These are phyloP conservation scores for Latrodectus geometricus DNA, from an alignment of 1,140 invertebrate genomes.

Conservation along the genomic window DNA sequence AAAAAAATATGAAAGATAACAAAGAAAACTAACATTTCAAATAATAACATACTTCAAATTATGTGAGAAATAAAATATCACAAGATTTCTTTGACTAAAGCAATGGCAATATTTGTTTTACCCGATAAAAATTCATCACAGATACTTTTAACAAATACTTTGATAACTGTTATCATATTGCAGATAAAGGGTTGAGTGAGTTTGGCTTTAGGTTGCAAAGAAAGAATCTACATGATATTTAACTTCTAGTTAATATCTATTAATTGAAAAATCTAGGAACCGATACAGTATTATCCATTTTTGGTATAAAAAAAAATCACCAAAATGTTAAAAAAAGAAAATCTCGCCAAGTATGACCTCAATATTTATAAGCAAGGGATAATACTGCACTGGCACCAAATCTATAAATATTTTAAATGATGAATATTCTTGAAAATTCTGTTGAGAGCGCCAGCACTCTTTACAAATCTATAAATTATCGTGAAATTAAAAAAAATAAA, in stretches of 20 bases:
- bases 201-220: slow-evolving; percentile 28
- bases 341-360: too few species aligned
- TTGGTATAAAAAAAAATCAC: too few species aligned
- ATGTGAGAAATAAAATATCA: slow-evolving; percentile 51
- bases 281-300: too few species aligned
- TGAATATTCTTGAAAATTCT: too few species aligned
- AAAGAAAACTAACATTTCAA: slow-evolving; percentile 11
- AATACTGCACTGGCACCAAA: too few species aligned
- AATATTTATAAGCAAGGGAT: too few species aligned
- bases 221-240: slow-evolving; percentile 10
- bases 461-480: too few species aligned
- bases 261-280: neutral
- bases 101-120: slow-evolving; percentile 23
- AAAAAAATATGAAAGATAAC: neutral
- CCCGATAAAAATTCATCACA: slow-evolving; percentile 54
- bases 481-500: too few species aligned
- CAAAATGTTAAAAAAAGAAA: too few species aligned
- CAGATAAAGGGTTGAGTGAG: slow-evolving; percentile 35
- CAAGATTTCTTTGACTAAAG: slow-evolving; percentile 61
- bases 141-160: slow-evolving; percentile 46
- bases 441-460: too few species aligned
- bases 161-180: slow-evolving; percentile 15
- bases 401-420: too few species aligned
- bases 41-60: neutral
- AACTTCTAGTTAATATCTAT: neutral